phyloP scores from a whole-genome alignment of 2,888 invertebrate genomes.

The Artemia sinica region DNA sequence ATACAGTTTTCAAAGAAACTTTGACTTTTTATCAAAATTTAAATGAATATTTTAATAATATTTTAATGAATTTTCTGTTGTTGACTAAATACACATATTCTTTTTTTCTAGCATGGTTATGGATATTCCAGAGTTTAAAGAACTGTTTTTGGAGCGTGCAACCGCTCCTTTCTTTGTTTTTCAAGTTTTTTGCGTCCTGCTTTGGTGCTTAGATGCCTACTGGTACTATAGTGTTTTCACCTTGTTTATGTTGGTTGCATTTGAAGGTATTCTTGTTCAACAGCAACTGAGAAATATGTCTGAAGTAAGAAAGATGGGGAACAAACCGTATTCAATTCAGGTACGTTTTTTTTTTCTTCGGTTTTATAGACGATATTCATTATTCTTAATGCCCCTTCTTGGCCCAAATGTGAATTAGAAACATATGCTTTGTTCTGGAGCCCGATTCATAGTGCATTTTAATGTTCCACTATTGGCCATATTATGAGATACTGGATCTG shows the following conservation, averaged over 20 bases:
- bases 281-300: constrained; percentile 96
- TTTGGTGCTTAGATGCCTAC: constrained; percentile 98
- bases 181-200: constrained; percentile 93
- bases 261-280: constrained; percentile 93
- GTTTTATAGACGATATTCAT: too few species aligned
- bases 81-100: constrained; percentile 17
- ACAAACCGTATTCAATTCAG: constrained; percentile 75
- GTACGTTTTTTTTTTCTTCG: constrained; percentile 30
- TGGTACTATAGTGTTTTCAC: constrained; percentile 96
- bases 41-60: too few species aligned
- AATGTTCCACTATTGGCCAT: too few species aligned
- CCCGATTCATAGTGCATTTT: too few species aligned
- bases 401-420: too few species aligned
- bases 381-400: too few species aligned
- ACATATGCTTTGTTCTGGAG: too few species aligned
- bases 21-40: too few species aligned
- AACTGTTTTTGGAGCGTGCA: constrained; percentile 89
- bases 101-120: constrained; percentile 42
- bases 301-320: constrained; percentile 98
- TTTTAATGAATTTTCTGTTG: not conserved
- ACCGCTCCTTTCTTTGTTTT: constrained; percentile 99
- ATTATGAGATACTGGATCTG: too few species aligned
- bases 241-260: constrained; percentile 80
- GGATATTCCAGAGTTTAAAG: constrained; percentile 88
- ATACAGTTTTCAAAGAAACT: too few species aligned